Base-by-base conservation (phyloP, 2,888 invertebrate genomes). In the Idaea dimidiata region DNA sequence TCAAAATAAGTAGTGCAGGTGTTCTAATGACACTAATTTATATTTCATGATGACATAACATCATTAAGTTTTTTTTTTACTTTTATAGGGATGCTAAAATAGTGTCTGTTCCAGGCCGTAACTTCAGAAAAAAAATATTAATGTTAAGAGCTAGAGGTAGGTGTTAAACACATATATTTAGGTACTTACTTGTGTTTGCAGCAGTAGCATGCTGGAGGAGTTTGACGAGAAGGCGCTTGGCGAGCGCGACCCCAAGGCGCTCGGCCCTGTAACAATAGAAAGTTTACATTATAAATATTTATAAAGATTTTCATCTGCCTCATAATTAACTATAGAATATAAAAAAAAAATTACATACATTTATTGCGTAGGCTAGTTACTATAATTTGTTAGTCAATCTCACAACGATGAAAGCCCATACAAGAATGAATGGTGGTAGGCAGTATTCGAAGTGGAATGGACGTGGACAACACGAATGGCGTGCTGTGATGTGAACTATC, bases 201-300 rank as follows among this genome's bases (percentile, higher is more conserved):
- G 95, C 91, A 97, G 96, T 94, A 97, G 97, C 97, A 97, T 97
- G 94, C 97, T 97, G 96, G 97, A 93, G 83, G 94, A 92, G 85
- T 92, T 93, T 80, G 93, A 86, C 83, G 93, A 77, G 75, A 86
- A 91, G 77, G 93, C 88, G 93, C 93, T 86, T 93, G 94, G 92
- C 87, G 91, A 91, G 89, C 93, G 93, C 89, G 91, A 88, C 83
- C 89, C 92, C 83, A 88, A 80, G 81, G 91, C 91, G 91, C 92
- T 94, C 86, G 93, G 93, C 88, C 93, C 93, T 88, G 90, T 74
- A 88, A 93, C 87, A 89, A 83, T 66, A 68, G 73, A 74, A 86
- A 60, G 16, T 5, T 8, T 33, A 24, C 43, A 24, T 64, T 57
- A 61, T 18, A 0, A 10, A 31, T 33, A 53, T 17, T 31, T 32